Evolutionary conservation across 30 jellyfish, hydroid and myxozoan genomes (phyloP).

Genomic region (Aurelia aurita complex sp. Pacific): DNA sequence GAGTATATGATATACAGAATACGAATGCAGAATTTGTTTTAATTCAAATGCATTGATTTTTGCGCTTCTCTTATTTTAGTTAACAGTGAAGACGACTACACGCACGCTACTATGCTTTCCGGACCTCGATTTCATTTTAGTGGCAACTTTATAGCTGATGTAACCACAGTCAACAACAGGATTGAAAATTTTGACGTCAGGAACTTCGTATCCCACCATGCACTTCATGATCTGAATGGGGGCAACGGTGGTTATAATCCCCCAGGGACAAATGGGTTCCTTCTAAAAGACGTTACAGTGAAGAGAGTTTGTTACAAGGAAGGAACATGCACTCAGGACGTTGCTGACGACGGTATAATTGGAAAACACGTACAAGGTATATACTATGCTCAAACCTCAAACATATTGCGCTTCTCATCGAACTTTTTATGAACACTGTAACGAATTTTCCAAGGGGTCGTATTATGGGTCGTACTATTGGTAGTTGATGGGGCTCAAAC

Average conservation of each 20-base stretch:
- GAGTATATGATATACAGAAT: too few relatives aligned
- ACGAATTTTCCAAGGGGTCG: too few relatives aligned
- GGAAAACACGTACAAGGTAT: conserved; percentile 44
- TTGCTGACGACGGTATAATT: conserved; percentile 1
- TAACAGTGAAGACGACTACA: background rate
- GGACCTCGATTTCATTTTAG: conserved; percentile 65
- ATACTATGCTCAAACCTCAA: too few relatives aligned
- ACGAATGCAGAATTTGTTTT: too few relatives aligned
- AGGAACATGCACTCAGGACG: conserved; percentile 25
- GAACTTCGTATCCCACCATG: conserved; percentile 47
- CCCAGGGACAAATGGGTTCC: conserved; percentile 40
- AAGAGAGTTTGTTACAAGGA: conserved; percentile 29
- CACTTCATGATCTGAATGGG: conserved; percentile 30
- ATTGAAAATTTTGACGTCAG: conserved; percentile 25
- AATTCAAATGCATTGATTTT: too few relatives aligned
- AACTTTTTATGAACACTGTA: too few relatives aligned
- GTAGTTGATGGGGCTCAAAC: too few relatives aligned
- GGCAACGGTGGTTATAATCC: conserved; percentile 67
- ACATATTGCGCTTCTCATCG: too few relatives aligned
- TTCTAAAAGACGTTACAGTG: conserved; percentile 8
- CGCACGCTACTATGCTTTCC: conserved; percentile 18
- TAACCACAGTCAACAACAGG: conserved; percentile 41
- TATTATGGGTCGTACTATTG: too few relatives aligned
- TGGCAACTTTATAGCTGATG: conserved; percentile 43
- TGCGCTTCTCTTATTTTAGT: too few relatives aligned